Conservation (phyloP, 2,113 vertebrate species). For the Microtus oregoni region DNA sequence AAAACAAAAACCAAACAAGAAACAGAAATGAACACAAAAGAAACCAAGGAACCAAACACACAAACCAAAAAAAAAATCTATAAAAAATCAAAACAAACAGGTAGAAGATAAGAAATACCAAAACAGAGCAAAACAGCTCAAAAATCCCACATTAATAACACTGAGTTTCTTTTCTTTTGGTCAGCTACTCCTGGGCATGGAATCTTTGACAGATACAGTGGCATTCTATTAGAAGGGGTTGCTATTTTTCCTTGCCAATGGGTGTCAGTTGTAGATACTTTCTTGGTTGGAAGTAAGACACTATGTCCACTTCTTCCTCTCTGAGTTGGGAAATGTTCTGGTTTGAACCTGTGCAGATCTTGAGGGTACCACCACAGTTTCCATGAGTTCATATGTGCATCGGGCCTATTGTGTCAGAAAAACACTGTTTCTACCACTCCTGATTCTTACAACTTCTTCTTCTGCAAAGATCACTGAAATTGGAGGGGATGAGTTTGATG, state of each 20-base stretch:
- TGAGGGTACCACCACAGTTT: not conserved
- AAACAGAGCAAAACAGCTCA: too few relatives aligned
- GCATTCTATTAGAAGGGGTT: not conserved
- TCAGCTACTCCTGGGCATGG: not conserved
- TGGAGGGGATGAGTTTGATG: not conserved
- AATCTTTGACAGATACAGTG: not conserved
- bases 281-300: not conserved
- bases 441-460: not conserved
- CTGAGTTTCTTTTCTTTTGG: not conserved
- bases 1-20: not conserved
- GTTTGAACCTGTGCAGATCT: not conserved
- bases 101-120: too few relatives aligned
- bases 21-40: not conserved
- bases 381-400: not conserved
- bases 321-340: not conserved
- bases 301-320: not conserved
- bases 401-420: not conserved
- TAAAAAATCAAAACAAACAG: too few relatives aligned
- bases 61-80: too few relatives aligned
- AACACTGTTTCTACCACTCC: not conserved
- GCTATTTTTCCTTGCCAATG: not conserved
- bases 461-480: not conserved
- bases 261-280: not conserved
- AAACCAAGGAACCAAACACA: not conserved
- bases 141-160: not conserved